These are phyloP conservation scores for Callaeas wilsoni DNA, from an alignment of 2,113 vertebrate species.

Conservation along the genomic window DNA sequence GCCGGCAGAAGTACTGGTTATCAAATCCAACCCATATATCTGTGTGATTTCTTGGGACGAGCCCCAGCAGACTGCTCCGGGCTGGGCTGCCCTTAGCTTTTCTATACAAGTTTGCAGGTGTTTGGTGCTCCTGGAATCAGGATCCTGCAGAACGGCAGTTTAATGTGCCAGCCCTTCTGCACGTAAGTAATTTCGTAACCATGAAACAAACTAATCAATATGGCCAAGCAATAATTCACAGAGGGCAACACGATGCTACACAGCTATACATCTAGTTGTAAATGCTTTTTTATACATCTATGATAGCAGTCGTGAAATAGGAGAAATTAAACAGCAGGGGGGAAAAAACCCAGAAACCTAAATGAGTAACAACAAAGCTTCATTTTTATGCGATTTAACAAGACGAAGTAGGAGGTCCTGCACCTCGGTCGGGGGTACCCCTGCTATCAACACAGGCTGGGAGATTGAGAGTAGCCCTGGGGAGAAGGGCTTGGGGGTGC, in stretches of 20 bases:
- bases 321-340: not conserved
- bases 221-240: not conserved
- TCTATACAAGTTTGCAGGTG: not conserved
- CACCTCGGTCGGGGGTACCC: accelerated
- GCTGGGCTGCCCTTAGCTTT: not conserved
- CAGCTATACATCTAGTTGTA: accelerated
- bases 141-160: not conserved
- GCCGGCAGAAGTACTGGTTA: accelerated
- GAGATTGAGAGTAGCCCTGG: accelerated
- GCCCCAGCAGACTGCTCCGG: not conserved
- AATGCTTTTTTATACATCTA: not conserved
- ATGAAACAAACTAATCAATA: not conserved
- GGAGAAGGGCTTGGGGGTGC: accelerated
- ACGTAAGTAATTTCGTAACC: accelerated
- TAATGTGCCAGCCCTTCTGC: not conserved
- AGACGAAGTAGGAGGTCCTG: not conserved
- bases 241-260: no score
- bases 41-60: not conserved
- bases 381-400: not conserved
- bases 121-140: no score
- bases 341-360: accelerated
- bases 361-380: not conserved
- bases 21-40: accelerated
- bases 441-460: not conserved
- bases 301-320: not conserved